Evolutionary conservation across 2,797 vertebrate species (phyloP).

Genomic region (Hydrolagus colliei): DNA sequence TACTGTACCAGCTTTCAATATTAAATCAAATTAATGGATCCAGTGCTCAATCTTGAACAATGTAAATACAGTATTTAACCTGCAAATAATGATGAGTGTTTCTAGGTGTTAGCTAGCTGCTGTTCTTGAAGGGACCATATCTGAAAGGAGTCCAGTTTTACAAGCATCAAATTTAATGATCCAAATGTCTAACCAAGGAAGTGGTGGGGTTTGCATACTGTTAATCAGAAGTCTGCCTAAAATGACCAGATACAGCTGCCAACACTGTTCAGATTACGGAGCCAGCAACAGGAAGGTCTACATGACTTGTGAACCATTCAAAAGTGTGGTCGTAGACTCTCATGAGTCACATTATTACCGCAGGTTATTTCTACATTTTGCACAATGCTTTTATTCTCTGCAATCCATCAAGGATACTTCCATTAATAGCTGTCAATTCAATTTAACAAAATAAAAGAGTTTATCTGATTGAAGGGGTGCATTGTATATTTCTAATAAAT

Average conservation of each 20-base stretch:
- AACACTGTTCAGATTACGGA: not conserved
- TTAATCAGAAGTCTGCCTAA: not conserved
- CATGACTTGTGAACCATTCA: slow-evolving; percentile 17
- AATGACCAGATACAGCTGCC: slow-evolving; percentile 13
- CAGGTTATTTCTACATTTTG: slow-evolving; percentile 19
- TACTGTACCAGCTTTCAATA: too few relatives aligned
- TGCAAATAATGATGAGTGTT: not conserved
- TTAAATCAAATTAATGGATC: not conserved
- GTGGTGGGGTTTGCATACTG: not conserved
- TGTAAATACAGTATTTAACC: not conserved
- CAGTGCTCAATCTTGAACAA: not conserved
- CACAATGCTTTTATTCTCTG: not conserved
- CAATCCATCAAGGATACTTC: not conserved
- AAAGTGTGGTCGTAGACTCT: not conserved
- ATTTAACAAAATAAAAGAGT: not conserved
- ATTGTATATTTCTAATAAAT: not conserved
- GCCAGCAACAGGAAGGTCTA: slow-evolving; percentile 10
- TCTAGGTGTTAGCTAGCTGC: not conserved
- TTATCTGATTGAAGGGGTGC: not conserved
- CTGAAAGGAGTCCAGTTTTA: not conserved
- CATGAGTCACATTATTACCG: slow-evolving; percentile 3
- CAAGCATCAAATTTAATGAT: not conserved
- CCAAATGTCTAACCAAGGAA: not conserved
- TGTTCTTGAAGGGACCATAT: not conserved
- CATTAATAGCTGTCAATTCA: slow-evolving; percentile 11